Percentiles rank a stretch among this genome's conserved stretches.
Conservation (phyloP, 2,113 vertebrate species). For the Crotalus tigris region DNA sequence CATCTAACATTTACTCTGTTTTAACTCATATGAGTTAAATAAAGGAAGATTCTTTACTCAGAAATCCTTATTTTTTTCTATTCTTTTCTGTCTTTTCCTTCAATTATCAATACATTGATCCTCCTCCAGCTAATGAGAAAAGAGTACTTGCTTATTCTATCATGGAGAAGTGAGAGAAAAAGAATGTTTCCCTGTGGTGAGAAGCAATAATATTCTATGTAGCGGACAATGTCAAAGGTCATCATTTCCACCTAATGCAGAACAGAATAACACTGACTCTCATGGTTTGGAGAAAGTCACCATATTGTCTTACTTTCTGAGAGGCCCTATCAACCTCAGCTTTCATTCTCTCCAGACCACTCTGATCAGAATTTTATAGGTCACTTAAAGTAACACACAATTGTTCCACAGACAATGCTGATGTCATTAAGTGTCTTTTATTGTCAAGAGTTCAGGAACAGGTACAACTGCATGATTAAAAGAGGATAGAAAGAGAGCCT, state of each 20-base stretch:
- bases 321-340: slow-evolving; percentile 41
- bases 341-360: slow-evolving; percentile 45
- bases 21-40: not conserved
- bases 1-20: not conserved
- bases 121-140: not conserved
- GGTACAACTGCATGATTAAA: slow-evolving; percentile 38
- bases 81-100: not conserved
- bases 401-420: slow-evolving; percentile 44
- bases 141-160: not conserved
- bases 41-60: not conserved
- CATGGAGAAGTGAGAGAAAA: not conserved
- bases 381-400: slow-evolving; percentile 48
- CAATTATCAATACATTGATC: not conserved
- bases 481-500: slow-evolving; percentile 41
- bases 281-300: slow-evolving; percentile 18
- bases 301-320: slow-evolving; percentile 23
- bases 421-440: slow-evolving; percentile 42
- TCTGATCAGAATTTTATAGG: slow-evolving; percentile 60
- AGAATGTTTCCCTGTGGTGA: not conserved
- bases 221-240: slow-evolving; percentile 23
- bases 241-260: slow-evolving; percentile 18
- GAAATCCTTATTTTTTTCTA: not conserved
- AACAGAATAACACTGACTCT: slow-evolving; percentile 5
- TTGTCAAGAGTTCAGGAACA: slow-evolving; percentile 53
- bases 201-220: not conserved